Evolutionary conservation across 2,888 invertebrate genomes (phyloP).

Genomic region (Philereme vetulata): DNA sequence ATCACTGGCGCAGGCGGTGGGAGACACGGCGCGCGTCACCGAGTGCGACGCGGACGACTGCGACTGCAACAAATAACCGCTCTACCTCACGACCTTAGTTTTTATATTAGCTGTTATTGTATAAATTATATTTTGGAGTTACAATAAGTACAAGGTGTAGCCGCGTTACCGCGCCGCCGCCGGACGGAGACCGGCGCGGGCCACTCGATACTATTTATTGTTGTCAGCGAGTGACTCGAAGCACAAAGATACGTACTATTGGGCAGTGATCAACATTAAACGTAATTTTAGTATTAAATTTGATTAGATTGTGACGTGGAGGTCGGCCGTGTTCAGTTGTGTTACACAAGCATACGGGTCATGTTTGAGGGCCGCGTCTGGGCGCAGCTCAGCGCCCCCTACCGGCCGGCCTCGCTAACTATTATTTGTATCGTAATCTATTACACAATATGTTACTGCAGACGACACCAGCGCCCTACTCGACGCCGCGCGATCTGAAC

Average conservation of each 20-base stretch:
- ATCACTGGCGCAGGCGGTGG: constrained; percentile 63
- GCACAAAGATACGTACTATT: constrained; percentile 84
- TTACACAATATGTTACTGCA: constrained; percentile 70
- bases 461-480: constrained; percentile 46
- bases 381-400: constrained; percentile 63
- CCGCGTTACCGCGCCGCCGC: constrained; percentile 57
- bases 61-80: constrained; percentile 67
- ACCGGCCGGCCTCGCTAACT: constrained; percentile 59
- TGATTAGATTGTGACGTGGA: constrained; percentile 73
- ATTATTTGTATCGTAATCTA: constrained; percentile 74
- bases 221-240: constrained; percentile 79
- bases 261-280: constrained; percentile 84
- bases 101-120: constrained; percentile 81
- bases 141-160: constrained; percentile 72
- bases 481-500: constrained; percentile 43
- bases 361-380: constrained; percentile 63
- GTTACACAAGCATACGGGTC: constrained; percentile 74
- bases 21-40: constrained; percentile 28
- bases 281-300: constrained; percentile 81
- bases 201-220: constrained; percentile 73
- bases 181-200: constrained; percentile 71
- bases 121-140: constrained; percentile 81
- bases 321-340: constrained; percentile 74
- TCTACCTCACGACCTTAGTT: constrained; percentile 79
- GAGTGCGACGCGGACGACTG: constrained; percentile 37